A percentile compares a stretch with the other conserved stretches of the same genome.
phyloP scores from a whole-genome alignment of 2,888 invertebrate genomes.

The Spatulosminthurus flaviceps region DNA sequence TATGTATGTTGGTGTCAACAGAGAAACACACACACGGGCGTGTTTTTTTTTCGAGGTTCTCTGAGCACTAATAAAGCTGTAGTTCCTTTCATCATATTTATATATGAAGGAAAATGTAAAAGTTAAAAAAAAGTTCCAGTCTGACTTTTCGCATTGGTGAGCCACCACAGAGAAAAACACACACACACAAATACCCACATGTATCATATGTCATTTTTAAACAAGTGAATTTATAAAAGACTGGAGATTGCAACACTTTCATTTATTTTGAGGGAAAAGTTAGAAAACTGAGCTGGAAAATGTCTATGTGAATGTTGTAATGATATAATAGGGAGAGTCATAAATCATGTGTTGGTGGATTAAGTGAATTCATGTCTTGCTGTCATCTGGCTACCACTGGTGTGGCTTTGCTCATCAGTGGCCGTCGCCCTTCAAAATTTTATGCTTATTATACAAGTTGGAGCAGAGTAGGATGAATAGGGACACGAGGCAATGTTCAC shows the following conservation, averaged over 20 bases:
- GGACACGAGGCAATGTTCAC: not conserved
- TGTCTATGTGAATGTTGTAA: slow-evolving; percentile 15
- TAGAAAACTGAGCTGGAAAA: not conserved
- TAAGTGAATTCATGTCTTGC: slow-evolving; percentile 40
- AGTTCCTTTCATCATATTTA: too few relatives aligned
- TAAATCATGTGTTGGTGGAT: slow-evolving; percentile 38
- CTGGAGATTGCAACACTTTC: slow-evolving; percentile 19
- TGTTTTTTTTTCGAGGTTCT: not conserved
- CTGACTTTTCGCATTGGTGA: not conserved
- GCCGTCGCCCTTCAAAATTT: slow-evolving; percentile 26
- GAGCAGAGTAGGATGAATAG: not conserved
- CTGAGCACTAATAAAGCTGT: not conserved
- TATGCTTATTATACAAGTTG: slow-evolving; percentile 27
- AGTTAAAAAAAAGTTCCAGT: not conserved
- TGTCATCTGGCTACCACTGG: slow-evolving; percentile 24
- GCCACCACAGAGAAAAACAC: too few relatives aligned
- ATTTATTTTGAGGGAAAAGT: slow-evolving; percentile 8
- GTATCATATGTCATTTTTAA: not conserved
- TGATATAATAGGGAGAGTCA: slow-evolving; percentile 28
- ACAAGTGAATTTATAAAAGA: slow-evolving; percentile 1
- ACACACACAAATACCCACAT: too few relatives aligned
- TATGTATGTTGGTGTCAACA: not conserved
- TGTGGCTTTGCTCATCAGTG: slow-evolving; percentile 11
- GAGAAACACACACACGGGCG: too few relatives aligned
- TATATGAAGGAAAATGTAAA: not conserved